Conservation (phyloP, 2,888 invertebrate genomes). For the Aphodius granarius region DNA sequence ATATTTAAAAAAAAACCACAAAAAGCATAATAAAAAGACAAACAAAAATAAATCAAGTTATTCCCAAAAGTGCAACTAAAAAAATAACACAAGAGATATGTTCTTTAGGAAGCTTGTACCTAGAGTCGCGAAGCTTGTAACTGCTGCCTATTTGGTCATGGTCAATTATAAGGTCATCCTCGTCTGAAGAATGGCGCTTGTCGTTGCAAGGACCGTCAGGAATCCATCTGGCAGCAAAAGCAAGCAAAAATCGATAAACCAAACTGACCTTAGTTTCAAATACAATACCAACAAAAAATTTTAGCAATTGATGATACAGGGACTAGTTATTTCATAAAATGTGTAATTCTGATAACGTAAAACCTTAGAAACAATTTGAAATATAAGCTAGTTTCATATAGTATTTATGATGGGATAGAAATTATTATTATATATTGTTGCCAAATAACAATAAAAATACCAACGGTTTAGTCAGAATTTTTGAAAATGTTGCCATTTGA, state of each 20-base stretch:
- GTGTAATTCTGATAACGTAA: neutral
- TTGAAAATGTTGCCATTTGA: no score
- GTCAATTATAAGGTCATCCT: conserved; percentile 58
- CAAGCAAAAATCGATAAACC: neutral
- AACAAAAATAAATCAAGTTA: conserved; percentile 18
- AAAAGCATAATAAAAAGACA: conserved; percentile 8
- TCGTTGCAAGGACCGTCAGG: conserved; percentile 51
- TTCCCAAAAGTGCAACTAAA: conserved; percentile 12
- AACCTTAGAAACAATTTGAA: no score
- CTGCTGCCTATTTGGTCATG: conserved; percentile 59
- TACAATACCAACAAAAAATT: conserved; percentile 8
- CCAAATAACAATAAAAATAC: no score
- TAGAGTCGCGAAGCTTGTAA: conserved; percentile 75
- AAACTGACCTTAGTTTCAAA: conserved; percentile 1
- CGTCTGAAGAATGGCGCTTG: conserved; percentile 54
- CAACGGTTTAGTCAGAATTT: no score
- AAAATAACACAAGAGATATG: conserved; percentile 19
- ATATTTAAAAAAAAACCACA: neutral
- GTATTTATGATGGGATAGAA: no score
- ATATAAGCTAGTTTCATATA: no score
- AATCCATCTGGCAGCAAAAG: conserved; percentile 46
- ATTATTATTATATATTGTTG: no score
- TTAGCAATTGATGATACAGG: neutral
- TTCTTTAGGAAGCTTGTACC: conserved; percentile 53
- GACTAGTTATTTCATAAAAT: conserved; percentile 4